Conservation (phyloP, 2,113 vertebrate genomes). For the Odocoileus hemionus region DNA sequence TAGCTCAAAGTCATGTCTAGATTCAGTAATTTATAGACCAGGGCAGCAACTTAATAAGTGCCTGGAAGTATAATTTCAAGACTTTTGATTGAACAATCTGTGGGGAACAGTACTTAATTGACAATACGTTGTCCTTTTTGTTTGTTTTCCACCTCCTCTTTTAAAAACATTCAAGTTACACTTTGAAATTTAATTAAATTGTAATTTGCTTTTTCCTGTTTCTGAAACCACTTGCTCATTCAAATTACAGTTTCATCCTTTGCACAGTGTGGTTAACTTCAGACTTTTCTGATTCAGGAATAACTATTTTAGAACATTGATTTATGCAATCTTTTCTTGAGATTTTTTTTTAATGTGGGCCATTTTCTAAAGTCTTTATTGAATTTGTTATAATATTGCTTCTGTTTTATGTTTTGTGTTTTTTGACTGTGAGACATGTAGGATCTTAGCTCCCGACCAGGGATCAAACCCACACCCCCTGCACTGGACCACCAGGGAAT, state of each 20-base stretch:
- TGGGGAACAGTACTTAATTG: slow-evolving; percentile 38
- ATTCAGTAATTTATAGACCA: slow-evolving; percentile 49
- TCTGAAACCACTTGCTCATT: slow-evolving; percentile 9
- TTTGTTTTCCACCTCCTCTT: neutral
- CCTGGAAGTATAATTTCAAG: slow-evolving; percentile 13
- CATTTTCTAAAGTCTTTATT: neutral
- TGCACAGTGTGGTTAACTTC: neutral
- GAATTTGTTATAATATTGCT: neutral
- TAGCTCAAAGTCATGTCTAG: slow-evolving; percentile 10
- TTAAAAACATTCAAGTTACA: slow-evolving; percentile 34
- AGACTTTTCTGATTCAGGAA: slow-evolving; percentile 25
- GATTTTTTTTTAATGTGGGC: neutral
- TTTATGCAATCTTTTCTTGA: neutral
- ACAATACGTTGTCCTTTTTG: slow-evolving; percentile 28
- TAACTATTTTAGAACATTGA: neutral
- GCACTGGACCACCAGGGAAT: neutral
- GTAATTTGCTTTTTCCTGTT: slow-evolving; percentile 28
- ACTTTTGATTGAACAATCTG: slow-evolving; percentile 38
- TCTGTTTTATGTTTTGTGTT: neutral
- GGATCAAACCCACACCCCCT: neutral
- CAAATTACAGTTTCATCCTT: neutral
- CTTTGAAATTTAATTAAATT: slow-evolving; percentile 65
- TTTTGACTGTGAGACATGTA: neutral
- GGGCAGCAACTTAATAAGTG: neutral
- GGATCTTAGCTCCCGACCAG: neutral